Base-by-base conservation (phyloP, 2,797 vertebrate species). In the Danionella dracula region DNA sequence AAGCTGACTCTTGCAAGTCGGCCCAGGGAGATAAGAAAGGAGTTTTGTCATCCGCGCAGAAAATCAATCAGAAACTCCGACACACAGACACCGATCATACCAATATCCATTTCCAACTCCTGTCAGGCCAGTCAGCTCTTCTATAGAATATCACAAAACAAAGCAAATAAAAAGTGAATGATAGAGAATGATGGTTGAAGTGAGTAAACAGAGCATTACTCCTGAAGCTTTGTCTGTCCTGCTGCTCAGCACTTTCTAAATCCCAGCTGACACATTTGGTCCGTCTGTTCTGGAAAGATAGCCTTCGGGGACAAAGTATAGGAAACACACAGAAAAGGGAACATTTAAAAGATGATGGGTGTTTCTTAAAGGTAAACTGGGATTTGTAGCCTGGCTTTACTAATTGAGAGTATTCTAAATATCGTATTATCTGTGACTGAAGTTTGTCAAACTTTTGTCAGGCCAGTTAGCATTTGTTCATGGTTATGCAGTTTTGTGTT, bases 21-120 rank as follows among this genome's bases (percentile, higher is more conserved):
- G 46, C 29, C 67, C 67, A 54, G 62, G 42, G 20, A 70, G 58
- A 76, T 64, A 73, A 65, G 54, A 67, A 76, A 60, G 35, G 63
- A 64, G 71, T 73, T 70, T 76, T 70, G 67, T 73, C 58, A 76
- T 38, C 8, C 32, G 27, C 50, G 63, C 56, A 56, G 63, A 73
- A 76, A 73, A 76, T 68, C 74, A 67, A 64, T 73, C 66, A 67
- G 37, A 70, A 67, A 53, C 48, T 67, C 53, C 13, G 35, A 58
- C 59, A 67, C 54, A 48, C 10, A 40, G 58, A 64, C 58, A 63
- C 67, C 20, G 41, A 67, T 59, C 68, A 76, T 37, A 70, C 58
- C 50, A 41, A 63, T 54, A 63, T 73, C 57, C 41, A 61, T 73
- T 72, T 72, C 62, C 53, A 63, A 35, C 23, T 55, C 62, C 61